Conservation (phyloP, 2,113 vertebrate species). For the Echinops telfairi region DNA sequence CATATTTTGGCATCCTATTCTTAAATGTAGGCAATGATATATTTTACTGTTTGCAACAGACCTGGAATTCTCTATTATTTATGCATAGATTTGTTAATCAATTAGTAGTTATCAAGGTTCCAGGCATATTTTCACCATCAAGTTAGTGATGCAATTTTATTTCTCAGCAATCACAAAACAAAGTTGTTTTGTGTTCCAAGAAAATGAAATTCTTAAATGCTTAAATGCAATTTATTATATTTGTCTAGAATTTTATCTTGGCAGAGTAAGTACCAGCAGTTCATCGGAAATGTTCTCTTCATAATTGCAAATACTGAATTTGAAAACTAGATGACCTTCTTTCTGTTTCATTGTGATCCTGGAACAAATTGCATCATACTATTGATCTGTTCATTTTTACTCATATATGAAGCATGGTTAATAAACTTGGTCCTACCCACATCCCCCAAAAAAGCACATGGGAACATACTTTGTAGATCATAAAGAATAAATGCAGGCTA, state of each 20-base stretch:
- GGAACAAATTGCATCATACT: constrained; percentile 14
- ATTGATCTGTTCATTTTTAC: neutral
- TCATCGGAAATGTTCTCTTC: constrained; percentile 18
- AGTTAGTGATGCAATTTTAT: neutral
- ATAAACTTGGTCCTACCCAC: neutral
- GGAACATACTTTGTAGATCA: neutral
- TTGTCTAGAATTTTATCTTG: constrained; percentile 18
- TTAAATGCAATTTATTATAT: neutral
- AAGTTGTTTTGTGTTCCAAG: neutral
- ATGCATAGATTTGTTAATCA: neutral
- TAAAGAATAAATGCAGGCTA: neutral
- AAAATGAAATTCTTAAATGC: constrained; percentile 2
- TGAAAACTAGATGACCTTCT: constrained; percentile 11
- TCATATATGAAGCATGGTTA: neutral
- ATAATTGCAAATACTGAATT: neutral
- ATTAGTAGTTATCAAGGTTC: neutral
- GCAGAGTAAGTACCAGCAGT: neutral
- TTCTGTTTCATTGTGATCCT: neutral
- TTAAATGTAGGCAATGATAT: neutral
- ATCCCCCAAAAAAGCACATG: neutral
- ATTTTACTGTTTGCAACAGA: neutral
- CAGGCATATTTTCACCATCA: neutral
- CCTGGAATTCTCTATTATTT: neutral
- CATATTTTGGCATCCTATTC: neutral
- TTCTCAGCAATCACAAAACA: constrained; percentile 25